Conservation (phyloP, 2,113 vertebrate genomes). For the Pluvianellus socialis region DNA sequence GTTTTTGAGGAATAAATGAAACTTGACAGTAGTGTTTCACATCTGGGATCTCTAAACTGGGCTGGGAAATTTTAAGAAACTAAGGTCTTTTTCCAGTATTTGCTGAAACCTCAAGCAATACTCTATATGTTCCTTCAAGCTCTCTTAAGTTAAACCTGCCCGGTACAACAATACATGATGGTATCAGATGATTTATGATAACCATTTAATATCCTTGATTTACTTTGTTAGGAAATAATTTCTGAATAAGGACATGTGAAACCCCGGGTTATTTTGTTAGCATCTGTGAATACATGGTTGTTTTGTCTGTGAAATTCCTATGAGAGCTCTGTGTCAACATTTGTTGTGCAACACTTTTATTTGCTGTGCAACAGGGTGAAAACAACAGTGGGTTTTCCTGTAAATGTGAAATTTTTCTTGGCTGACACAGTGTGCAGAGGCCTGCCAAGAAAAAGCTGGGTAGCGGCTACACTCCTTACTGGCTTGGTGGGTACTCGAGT, state of each 20-base stretch:
- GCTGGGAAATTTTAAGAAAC: background rate
- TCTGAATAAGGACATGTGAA: background rate
- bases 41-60: background rate
- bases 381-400: slow-evolving; percentile 10
- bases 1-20: background rate
- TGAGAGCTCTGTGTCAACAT: background rate
- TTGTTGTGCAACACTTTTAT: slow-evolving; percentile 22
- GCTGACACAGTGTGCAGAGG: background rate
- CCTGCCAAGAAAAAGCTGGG: background rate
- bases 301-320: background rate
- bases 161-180: background rate
- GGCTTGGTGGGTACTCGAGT: rapidly evolving
- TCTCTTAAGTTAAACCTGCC: background rate
- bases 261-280: background rate
- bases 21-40: background rate
- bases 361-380: slow-evolving; percentile 15
- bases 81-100: background rate
- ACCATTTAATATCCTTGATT: background rate
- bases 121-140: background rate
- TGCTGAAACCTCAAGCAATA: background rate
- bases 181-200: background rate
- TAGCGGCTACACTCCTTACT: background rate
- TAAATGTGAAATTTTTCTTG: slow-evolving; percentile 48
- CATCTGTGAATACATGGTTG: background rate
- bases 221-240: background rate